These are phyloP conservation scores for Monarcha castaneiventris DNA, from an alignment of 2,113 vertebrate species.

Conservation along the genomic window DNA sequence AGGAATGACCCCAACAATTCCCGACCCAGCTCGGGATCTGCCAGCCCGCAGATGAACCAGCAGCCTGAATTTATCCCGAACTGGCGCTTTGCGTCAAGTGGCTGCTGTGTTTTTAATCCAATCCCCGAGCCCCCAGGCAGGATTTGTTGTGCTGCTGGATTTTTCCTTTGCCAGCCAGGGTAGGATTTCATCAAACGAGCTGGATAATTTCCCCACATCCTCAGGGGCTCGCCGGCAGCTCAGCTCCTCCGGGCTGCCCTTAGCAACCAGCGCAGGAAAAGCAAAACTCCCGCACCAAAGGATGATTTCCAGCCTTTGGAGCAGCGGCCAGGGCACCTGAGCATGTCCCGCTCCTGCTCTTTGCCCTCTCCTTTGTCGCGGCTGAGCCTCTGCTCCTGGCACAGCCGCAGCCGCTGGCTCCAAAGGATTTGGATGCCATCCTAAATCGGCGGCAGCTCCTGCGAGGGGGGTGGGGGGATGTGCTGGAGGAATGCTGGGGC, in stretches of 20 bases:
- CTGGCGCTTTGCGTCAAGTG: background rate
- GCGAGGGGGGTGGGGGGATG: rapidly evolving
- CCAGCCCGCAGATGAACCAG: background rate
- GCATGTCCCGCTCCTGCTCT: background rate
- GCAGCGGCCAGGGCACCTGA: too few species aligned
- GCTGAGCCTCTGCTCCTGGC: background rate
- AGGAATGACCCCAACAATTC: background rate
- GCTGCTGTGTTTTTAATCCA: background rate
- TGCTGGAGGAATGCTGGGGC: background rate
- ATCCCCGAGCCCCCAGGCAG: background rate
- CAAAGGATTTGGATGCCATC: background rate
- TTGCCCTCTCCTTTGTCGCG: background rate
- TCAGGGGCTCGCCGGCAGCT: conserved; percentile 24
- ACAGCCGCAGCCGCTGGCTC: background rate
- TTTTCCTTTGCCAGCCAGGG: background rate
- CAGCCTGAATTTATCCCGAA: background rate
- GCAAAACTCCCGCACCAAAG: background rate
- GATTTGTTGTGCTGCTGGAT: conserved; percentile 14
- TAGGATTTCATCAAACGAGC: conserved; percentile 30
- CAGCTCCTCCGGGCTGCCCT: background rate
- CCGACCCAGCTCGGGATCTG: background rate
- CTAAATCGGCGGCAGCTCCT: background rate
- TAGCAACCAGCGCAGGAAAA: background rate
- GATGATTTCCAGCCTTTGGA: rapidly evolving
- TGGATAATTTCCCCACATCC: background rate